Evolutionary conservation across 2,888 invertebrate species (phyloP).

Genomic region (Agelastica alni): DNA sequence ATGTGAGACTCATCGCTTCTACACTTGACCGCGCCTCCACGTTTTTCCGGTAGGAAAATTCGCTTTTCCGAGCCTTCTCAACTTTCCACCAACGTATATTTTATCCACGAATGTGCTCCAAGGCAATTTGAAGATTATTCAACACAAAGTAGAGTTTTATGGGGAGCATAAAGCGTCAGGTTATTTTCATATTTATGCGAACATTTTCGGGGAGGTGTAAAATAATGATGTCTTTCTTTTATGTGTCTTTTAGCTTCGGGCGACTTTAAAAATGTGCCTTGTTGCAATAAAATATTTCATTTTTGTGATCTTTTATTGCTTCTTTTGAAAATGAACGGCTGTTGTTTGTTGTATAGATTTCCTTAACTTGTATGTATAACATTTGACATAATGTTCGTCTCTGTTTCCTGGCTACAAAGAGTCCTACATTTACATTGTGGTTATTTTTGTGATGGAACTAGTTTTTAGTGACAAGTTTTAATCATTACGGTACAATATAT

Average conservation of each 20-base stretch:
- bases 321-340: constrained; percentile 15
- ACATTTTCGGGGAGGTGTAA: constrained; percentile 53
- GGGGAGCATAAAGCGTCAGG: constrained; percentile 54
- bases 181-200: constrained; percentile 55
- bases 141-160: constrained; percentile 56
- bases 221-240: constrained; percentile 44
- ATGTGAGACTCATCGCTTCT: constrained; percentile 45
- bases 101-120: constrained; percentile 53
- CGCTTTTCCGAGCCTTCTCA: constrained; percentile 50
- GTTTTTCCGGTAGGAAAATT: background rate
- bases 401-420: too few relatives aligned
- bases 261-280: constrained; percentile 20
- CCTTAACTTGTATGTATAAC: background rate
- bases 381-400: too few relatives aligned
- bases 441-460: too few relatives aligned
- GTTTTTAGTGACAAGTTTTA: too few relatives aligned
- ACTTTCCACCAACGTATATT: constrained; percentile 47
- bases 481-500: too few relatives aligned
- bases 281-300: constrained; percentile 21
- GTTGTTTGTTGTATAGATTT: constrained; percentile 17
- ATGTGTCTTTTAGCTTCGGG: constrained; percentile 34
- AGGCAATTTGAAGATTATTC: constrained; percentile 57
- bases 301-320: constrained; percentile 14
- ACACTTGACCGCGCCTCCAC: constrained; percentile 47
- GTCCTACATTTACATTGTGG: too few relatives aligned